Conservation (phyloP, 2,888 invertebrate genomes). For the Mesorhabditis spiculigera region DNA sequence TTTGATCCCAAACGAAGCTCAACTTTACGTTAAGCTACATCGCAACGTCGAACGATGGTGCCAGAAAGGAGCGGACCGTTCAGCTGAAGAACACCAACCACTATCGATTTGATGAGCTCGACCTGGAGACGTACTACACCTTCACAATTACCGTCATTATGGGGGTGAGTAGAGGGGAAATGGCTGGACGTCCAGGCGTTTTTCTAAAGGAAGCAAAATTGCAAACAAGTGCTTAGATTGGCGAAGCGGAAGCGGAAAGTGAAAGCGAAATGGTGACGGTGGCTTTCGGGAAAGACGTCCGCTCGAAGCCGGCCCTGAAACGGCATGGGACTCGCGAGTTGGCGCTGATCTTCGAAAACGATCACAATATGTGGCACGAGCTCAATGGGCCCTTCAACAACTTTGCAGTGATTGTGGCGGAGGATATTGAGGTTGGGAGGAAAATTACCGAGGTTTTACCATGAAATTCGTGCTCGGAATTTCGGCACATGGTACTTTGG, state of each 20-base stretch:
- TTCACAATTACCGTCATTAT: constrained; percentile 55
- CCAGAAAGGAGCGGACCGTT: constrained; percentile 22
- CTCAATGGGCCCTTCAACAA: constrained; percentile 51
- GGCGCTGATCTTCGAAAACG: constrained; percentile 49
- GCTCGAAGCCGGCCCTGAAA: constrained; percentile 34
- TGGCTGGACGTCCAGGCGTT: too few relatives aligned
- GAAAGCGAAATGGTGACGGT: constrained; percentile 55
- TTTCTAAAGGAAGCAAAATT: neutral
- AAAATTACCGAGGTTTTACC: neutral
- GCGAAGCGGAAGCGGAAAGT: constrained; percentile 47
- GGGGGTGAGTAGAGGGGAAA: constrained; percentile 23
- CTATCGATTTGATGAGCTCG: constrained; percentile 45
- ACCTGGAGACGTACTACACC: constrained; percentile 53
- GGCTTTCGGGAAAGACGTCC: constrained; percentile 36
- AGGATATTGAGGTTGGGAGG: constrained; percentile 36
- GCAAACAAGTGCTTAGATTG: constrained; percentile 11
- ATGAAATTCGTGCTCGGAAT: too few relatives aligned
- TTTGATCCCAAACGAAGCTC: neutral
- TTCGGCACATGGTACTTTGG: too few relatives aligned
- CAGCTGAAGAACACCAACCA: constrained; percentile 42
- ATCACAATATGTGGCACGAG: constrained; percentile 43
- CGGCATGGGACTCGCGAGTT: constrained; percentile 52
- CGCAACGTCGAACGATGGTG: constrained; percentile 25
- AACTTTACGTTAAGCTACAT: constrained; percentile 26
- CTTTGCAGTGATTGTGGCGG: constrained; percentile 53